phyloP scores from a whole-genome alignment of 30 jellyfish, hydroid and myxozoan species.

The Cassiopea xamachana region DNA sequence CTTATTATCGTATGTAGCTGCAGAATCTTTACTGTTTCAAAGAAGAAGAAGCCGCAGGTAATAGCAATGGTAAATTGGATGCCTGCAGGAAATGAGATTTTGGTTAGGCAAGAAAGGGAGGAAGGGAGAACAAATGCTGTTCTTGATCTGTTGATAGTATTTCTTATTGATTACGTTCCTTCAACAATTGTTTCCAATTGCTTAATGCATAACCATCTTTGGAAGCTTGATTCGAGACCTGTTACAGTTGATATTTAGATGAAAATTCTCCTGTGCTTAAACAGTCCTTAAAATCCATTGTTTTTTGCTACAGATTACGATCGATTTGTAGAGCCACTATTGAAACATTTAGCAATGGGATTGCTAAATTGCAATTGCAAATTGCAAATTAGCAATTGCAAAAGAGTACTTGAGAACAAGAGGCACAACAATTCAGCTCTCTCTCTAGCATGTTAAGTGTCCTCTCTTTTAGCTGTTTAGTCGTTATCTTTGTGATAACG shows the following conservation, averaged over 20 bases:
- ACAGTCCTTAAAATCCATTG: conserved; percentile 26
- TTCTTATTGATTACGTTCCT: background rate
- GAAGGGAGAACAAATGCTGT: background rate
- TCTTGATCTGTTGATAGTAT: background rate
- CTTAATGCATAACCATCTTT: background rate
- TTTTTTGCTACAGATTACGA: background rate
- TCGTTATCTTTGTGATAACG: too few relatives aligned
- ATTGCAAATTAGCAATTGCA: too few relatives aligned
- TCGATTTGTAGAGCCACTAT: background rate
- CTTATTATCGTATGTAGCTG: background rate
- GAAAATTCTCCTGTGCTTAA: background rate
- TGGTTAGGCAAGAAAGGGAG: background rate
- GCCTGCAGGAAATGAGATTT: background rate
- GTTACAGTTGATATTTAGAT: background rate
- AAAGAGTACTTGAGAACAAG: too few relatives aligned
- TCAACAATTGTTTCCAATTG: background rate
- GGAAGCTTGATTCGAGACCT: background rate
- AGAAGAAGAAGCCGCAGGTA: background rate
- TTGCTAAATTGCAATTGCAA: too few relatives aligned
- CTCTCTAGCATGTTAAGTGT: too few relatives aligned
- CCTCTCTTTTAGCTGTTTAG: too few relatives aligned
- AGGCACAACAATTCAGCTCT: too few relatives aligned
- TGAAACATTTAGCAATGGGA: background rate
- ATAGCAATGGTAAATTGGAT: background rate
- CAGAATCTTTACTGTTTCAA: background rate